Conservation (phyloP, 2,888 invertebrate genomes). For the Caenorhabditis sinica region DNA sequence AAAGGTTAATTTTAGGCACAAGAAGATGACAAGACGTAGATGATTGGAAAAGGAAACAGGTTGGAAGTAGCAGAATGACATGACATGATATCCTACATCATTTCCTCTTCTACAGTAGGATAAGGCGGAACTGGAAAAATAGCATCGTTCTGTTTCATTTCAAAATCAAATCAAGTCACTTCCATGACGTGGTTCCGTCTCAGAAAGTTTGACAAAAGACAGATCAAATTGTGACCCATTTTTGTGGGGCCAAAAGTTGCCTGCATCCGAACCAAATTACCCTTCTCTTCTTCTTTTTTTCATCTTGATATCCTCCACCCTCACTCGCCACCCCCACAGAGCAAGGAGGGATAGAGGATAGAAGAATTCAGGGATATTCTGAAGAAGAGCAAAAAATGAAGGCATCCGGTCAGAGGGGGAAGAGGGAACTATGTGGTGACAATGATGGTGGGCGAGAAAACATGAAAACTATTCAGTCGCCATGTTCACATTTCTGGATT, state of each 20-base stretch:
- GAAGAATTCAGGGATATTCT: slow-evolving; percentile 13
- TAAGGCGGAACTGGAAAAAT: slow-evolving; percentile 10
- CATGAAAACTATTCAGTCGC: not conserved
- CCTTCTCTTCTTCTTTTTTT: slow-evolving; percentile 53
- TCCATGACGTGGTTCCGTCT: slow-evolving; percentile 50
- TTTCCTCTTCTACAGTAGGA: slow-evolving; percentile 41
- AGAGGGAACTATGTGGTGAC: slow-evolving; percentile 1
- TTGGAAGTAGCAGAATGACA: slow-evolving; percentile 2
- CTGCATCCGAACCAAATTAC: slow-evolving; percentile 58
- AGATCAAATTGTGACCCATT: slow-evolving; percentile 63
- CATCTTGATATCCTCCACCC: slow-evolving; percentile 47
- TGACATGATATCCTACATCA: slow-evolving; percentile 28
- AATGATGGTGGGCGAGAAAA: slow-evolving; percentile 27
- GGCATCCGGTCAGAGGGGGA: slow-evolving; percentile 28
- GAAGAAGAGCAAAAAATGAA: slow-evolving; percentile 24
- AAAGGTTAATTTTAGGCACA: slow-evolving; percentile 35
- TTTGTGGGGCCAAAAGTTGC: slow-evolving; percentile 55
- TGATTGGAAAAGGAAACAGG: slow-evolving; percentile 18
- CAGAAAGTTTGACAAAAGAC: slow-evolving; percentile 28
- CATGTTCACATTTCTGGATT: slow-evolving; percentile 48
- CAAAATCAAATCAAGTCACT: slow-evolving; percentile 46
- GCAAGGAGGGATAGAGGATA: slow-evolving; percentile 31
- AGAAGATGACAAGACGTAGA: slow-evolving; percentile 1
- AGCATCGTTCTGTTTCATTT: slow-evolving; percentile 37
- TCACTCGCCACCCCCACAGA: slow-evolving; percentile 48